Base-by-base conservation (phyloP, 2,797 vertebrate species). In the Pseudomugil gertrudae region DNA sequence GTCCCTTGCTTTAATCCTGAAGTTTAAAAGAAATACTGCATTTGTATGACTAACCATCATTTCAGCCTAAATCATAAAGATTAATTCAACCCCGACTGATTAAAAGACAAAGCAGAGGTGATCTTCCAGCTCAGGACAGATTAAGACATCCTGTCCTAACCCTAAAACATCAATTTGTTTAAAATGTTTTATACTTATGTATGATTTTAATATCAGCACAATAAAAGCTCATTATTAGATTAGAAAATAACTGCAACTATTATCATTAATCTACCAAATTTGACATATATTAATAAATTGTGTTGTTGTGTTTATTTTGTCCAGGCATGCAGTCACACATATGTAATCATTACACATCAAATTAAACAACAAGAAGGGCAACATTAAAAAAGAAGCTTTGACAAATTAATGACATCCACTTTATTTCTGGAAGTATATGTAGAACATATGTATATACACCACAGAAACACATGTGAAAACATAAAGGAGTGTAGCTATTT, bases 401-500 rank as follows among this genome's bases (percentile, higher is more conserved):
- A 57, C 38, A 3, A 1, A 9, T 3, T 23, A 8, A 57, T 47
- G 9, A 24, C 14, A 2, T 15, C 24, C 2, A 36, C 29, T 32
- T 40, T 17, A 13, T 61, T n/a, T 69, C 30, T 66, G 43, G 35
- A 24, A 35, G n/a, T n/a, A n/a, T n/a, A 35, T 23, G 3, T 45
- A 45, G 3, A 40, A 27, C 9, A 26, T 51, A 11, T 15, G 17
- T 51, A 19, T 48, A 50, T 56, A 11, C 10, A 29, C 33, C 52
- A 14, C 57, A 86, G 79, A 76, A 75, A 79, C 79, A 74, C 56
- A 67, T 35, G 32, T 73, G 68, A 84, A 85, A 83, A 74, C 68
- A 60, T 53, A 70, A 56, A 23, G 57, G 29, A 73, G 55, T 32
- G 40, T 68, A 24, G 59, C 83, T 93, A 92, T 92, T 87, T 92